Evolutionary conservation across 2,113 vertebrate species (phyloP).

Genomic region (Pituophis catenifer): DNA sequence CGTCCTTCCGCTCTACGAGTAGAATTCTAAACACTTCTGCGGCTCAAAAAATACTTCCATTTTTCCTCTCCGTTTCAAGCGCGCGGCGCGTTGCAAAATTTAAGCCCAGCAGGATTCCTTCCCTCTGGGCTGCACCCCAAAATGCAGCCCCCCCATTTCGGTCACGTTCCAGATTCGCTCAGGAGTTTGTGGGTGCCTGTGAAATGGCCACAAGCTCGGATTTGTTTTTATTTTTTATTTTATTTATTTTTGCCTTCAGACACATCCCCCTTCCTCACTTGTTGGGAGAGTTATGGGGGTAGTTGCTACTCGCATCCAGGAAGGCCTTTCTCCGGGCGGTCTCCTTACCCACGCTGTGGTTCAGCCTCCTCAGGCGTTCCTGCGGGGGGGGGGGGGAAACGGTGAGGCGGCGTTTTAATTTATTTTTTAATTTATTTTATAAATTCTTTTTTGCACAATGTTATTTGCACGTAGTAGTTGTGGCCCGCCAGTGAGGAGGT

Average conservation of each 20-base stretch:
- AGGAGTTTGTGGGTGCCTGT: neutral
- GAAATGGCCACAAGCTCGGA: neutral
- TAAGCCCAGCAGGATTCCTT: no score
- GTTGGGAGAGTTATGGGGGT: conserved; percentile 80
- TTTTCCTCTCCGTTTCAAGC: neutral
- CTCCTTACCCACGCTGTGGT: conserved; percentile 94
- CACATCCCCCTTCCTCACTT: conserved; percentile 62
- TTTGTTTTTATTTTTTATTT: neutral
- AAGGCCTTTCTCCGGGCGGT: conserved; percentile 86
- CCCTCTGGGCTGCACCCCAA: neutral
- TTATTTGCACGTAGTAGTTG: no score
- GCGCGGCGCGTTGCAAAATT: fast-evolving
- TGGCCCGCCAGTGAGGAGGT: no score
- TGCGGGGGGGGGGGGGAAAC: neutral
- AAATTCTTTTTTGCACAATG: no score
- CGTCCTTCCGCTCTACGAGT: neutral
- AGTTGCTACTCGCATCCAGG: conserved; percentile 84
- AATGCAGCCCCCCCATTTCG: no score
- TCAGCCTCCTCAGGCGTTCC: conserved; percentile 88
- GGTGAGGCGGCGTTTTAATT: fast-evolving
- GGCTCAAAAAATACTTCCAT: neutral
- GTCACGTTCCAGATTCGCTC: neutral
- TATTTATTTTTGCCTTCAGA: neutral
- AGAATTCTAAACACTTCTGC: neutral
- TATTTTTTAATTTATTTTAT: no score